Percentiles rank a stretch among this genome's conserved stretches.
Evolutionary conservation across 1,140 invertebrate genomes (phyloP).

Genomic region (Drosophila parvula): DNA sequence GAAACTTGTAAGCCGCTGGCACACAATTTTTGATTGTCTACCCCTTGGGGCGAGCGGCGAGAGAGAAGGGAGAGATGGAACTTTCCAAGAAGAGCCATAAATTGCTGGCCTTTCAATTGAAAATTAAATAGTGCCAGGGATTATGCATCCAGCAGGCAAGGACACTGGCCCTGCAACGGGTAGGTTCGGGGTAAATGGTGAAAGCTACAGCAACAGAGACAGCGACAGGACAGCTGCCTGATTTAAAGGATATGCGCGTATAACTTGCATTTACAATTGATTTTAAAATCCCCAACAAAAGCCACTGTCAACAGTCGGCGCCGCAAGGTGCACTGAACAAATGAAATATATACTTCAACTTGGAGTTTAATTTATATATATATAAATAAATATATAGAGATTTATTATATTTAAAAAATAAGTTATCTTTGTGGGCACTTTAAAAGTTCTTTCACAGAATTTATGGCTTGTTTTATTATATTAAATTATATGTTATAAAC

Average conservation of each 20-base stretch:
- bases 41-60: neutral
- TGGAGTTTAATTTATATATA: neutral
- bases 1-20: constrained; percentile 72
- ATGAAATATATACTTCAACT: neutral
- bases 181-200: neutral
- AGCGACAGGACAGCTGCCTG: constrained; percentile 57
- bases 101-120: constrained; percentile 69
- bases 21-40: constrained; percentile 78
- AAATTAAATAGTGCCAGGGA: constrained; percentile 76
- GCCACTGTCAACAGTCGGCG: constrained; percentile 59
- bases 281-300: constrained; percentile 75
- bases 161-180: constrained; percentile 7
- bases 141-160: constrained; percentile 62
- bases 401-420: no score
- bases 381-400: neutral
- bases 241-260: constrained; percentile 67
- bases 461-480: no score
- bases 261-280: constrained; percentile 80
- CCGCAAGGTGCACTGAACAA: constrained; percentile 16
- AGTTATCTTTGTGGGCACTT: no score
- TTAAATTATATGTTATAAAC: no score
- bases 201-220: constrained; percentile 28
- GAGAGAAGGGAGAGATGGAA: neutral
- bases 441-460: no score
- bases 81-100: constrained; percentile 52